A percentile compares a stretch with the other conserved stretches of the same genome.
Conservation (phyloP, 2,888 invertebrate species). For the Zelleria hepariella region DNA sequence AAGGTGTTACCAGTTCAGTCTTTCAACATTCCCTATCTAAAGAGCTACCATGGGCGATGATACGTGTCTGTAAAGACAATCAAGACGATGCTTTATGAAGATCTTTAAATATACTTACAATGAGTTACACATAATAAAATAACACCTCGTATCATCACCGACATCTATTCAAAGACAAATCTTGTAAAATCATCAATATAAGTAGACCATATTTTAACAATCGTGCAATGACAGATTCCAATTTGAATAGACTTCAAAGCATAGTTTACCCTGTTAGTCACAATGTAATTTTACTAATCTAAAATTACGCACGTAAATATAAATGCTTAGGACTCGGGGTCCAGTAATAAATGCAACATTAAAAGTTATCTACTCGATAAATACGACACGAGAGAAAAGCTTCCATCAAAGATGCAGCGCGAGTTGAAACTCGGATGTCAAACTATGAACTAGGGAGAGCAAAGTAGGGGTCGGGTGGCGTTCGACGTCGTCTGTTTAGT, state of each 20-base stretch:
- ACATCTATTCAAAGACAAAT: conserved; percentile 3
- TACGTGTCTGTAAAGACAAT: too few relatives aligned
- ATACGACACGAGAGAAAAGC: not conserved
- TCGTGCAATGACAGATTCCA: conserved; percentile 16
- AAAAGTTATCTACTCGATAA: not conserved
- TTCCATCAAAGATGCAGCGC: not conserved
- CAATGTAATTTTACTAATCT: not conserved
- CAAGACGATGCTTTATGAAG: not conserved
- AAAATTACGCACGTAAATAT: conserved; percentile 14
- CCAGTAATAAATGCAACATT: not conserved
- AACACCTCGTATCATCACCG: not conserved
- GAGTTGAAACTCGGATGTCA: not conserved
- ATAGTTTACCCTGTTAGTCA: conserved; percentile 62
- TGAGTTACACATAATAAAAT: not conserved
- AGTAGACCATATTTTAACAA: not conserved
- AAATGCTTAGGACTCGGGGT: not conserved
- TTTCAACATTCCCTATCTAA: conserved; percentile 3
- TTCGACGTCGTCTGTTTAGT: conserved; percentile 28
- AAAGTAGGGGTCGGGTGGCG: conserved; percentile 21
- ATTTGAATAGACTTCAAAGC: conserved; percentile 18
- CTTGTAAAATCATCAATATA: not conserved
- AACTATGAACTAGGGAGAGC: not conserved
- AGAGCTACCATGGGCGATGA: not conserved
- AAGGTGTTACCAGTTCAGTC: conserved; percentile 66
- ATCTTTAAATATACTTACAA: not conserved